Conservation (phyloP, 2,113 vertebrate genomes). For the Silurus glanis region DNA sequence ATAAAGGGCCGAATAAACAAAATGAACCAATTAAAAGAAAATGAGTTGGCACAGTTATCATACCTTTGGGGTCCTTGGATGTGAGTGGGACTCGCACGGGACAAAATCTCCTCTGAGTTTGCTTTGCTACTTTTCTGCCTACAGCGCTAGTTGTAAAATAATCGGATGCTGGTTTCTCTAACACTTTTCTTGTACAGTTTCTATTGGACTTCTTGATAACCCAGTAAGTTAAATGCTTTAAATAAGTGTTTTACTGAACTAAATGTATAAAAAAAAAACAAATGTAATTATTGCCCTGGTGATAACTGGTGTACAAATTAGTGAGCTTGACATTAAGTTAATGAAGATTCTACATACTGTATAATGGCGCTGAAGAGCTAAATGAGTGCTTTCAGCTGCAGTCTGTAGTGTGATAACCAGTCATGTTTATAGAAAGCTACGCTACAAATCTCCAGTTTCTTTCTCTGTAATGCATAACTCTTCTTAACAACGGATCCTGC, state of each 20-base stretch:
- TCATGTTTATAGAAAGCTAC: neutral
- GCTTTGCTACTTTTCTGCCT: neutral
- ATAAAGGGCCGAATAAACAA: constrained; percentile 34
- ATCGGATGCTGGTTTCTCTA: neutral
- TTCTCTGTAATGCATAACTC: neutral
- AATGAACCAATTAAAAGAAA: constrained; percentile 30
- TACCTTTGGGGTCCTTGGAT: constrained; percentile 17
- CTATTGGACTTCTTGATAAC: neutral
- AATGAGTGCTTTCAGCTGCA: neutral
- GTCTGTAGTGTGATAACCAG: neutral
- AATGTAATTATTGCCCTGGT: neutral
- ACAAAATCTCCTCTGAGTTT: neutral
- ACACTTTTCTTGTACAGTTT: neutral
- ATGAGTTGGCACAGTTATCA: constrained; percentile 26
- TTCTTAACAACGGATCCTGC: neutral
- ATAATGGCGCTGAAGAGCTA: neutral
- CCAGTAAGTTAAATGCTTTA: neutral
- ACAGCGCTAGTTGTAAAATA: neutral
- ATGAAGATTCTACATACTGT: neutral
- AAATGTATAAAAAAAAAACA: neutral
- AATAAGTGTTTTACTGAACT: neutral
- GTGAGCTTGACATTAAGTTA: neutral
- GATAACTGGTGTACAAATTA: neutral
- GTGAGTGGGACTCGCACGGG: constrained; percentile 7
- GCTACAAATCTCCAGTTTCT: neutral